Percentiles rank a stretch among this genome's conserved stretches.
phyloP scores from a whole-genome alignment of 2,113 vertebrate species.

The Eulemur rufifrons region DNA sequence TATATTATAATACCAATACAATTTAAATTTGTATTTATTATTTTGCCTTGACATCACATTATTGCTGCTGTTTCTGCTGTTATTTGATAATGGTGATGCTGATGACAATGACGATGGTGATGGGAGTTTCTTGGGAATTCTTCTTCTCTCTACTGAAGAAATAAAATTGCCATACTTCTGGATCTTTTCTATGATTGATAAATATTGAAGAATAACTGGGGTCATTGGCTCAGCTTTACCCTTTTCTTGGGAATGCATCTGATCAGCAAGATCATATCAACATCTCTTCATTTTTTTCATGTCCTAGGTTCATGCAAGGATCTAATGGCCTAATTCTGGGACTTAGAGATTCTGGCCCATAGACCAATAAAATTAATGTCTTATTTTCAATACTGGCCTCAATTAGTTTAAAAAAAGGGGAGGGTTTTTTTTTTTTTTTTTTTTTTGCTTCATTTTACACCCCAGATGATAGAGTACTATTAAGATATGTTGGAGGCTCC shows the following conservation, averaged over 20 bases:
- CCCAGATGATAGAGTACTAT: not conserved
- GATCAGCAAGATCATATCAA: not conserved
- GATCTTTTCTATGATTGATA: not conserved
- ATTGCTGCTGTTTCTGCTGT: not conserved
- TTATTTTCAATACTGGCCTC: not conserved
- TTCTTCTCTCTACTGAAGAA: not conserved
- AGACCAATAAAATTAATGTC: not conserved
- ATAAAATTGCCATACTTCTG: not conserved
- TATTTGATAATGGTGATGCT: not conserved
- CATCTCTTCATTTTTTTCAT: not conserved
- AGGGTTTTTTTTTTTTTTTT: not conserved
- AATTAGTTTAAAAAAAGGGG: not conserved
- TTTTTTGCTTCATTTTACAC: not conserved
- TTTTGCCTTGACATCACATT: not conserved
- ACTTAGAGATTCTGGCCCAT: not conserved
- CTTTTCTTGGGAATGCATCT: not conserved
- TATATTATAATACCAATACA: not conserved
- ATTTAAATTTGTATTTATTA: not conserved
- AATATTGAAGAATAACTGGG: not conserved
- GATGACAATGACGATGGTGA: not conserved
- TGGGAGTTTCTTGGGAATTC: not conserved
- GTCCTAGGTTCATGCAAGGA: not conserved
- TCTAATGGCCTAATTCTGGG: not conserved
- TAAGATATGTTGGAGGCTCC: not conserved
- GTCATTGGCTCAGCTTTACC: not conserved